These are phyloP conservation scores for Typhlichthys eigenmanni DNA, from an alignment of 2,797 vertebrate species.

Conservation along the genomic window DNA sequence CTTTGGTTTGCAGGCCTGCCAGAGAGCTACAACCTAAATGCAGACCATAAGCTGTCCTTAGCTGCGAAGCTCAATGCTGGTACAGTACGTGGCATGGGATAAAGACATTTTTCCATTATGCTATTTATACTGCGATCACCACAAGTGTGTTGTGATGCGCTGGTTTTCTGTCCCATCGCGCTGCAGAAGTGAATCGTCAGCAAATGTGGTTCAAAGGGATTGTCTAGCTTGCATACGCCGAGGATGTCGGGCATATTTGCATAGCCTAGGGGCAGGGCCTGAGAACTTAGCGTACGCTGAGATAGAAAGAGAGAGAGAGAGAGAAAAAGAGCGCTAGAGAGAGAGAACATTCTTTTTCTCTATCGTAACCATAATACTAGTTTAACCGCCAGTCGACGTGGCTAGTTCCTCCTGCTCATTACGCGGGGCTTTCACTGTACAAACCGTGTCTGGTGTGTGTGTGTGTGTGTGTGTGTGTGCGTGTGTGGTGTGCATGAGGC, in stretches of 20 bases:
- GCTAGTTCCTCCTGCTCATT: constrained; percentile 12
- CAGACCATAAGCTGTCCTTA: constrained; percentile 12
- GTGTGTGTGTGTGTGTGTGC: not conserved
- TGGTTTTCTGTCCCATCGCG: not conserved
- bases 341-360: not conserved
- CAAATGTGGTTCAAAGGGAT: constrained; percentile 34
- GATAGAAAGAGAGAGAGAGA: not conserved
- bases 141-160: not conserved
- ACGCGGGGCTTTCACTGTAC: not conserved
- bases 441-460: constrained; percentile 2
- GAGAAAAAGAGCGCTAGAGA: not conserved
- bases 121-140: not conserved
- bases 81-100: constrained; percentile 41
- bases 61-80: constrained; percentile 44
- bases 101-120: not conserved
- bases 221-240: constrained; percentile 3
- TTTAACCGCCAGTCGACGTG: constrained; percentile 3
- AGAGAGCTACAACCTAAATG: not conserved
- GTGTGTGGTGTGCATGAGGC: not conserved
- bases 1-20: not conserved
- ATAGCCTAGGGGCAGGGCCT: constrained; percentile 8
- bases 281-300: constrained; percentile 1
- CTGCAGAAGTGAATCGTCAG: constrained; percentile 12
- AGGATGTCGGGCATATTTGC: not conserved
- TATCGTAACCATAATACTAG: constrained; percentile 2